Base-by-base conservation (phyloP, 2,888 invertebrate species). In the Sphaerophoria taeniata region DNA sequence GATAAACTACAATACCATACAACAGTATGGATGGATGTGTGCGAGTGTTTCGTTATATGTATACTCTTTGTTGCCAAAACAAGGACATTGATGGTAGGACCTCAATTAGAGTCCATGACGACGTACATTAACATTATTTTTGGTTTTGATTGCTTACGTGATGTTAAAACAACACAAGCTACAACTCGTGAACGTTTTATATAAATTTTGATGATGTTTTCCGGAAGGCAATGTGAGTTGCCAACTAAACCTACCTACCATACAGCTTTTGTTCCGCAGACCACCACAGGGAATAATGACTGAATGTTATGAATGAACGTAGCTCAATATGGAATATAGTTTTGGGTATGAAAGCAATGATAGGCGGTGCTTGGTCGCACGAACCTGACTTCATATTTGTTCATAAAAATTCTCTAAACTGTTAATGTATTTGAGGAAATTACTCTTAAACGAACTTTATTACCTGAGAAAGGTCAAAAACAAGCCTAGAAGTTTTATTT, bases 101-200 rank as follows among this genome's bases (percentile, higher is more conserved):
- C 56, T 69, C 60, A 60, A 67, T 70, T 70, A 34, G 14, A 51
- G 45, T 61, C 34, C 16, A 47, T 51, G 49, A 34, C 43, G 51
- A 34, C 24, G 24, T 24, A 24, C 24, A 24, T 24, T 24, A 24
- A 36, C 34, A 43, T 14, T 47, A 43, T 36, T 11, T 36, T 70
- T 14, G 31, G 16, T 73, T 65, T 49, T 60, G 45, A 74, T 78
- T 78, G 82, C 58, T 47, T 53, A 61, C 34, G 49, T 16, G 16
- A 65, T 49, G 34, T 49, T 16, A 55, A 47, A 55, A 69, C 36
- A 39, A 63, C 60, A 34, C 24, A 24, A 24, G 24, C 24, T 24
- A 24, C 24, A 14, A 63, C 43, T 58, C 49, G 43, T 33, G 60
- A 45, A 24, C n/a, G 7, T 69, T 7, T 43, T 43, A 12, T 43